Evolutionary conservation across 2,113 vertebrate genomes (phyloP).

Genomic region (Nothoprocta pentlandii): DNA sequence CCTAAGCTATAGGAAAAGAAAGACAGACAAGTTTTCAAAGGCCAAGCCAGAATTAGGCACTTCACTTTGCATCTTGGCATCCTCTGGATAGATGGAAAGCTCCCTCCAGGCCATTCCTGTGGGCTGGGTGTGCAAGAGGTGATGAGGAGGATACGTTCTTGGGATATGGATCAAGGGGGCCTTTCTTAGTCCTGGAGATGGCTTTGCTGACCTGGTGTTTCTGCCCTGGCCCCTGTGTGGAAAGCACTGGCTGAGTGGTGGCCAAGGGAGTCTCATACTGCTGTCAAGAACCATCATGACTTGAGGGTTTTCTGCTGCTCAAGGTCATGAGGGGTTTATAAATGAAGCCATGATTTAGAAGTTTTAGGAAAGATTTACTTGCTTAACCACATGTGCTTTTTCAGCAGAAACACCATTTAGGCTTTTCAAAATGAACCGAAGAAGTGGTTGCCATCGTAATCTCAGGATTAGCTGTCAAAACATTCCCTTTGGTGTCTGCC

Average conservation of each 20-base stretch:
- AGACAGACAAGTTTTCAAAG: neutral
- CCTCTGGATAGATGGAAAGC: neutral
- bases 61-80: neutral
- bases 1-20: neutral
- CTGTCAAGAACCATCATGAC: neutral
- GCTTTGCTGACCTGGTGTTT: neutral
- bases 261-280: neutral
- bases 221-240: neutral
- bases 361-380: neutral
- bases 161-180: neutral
- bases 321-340: neutral
- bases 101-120: neutral
- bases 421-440: neutral
- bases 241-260: neutral
- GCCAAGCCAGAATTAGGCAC: neutral
- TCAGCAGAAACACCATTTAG: neutral
- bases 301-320: neutral
- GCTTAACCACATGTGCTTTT: neutral
- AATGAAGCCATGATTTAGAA: neutral
- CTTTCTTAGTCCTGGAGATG: neutral
- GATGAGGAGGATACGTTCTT: neutral
- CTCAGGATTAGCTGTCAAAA: constrained; percentile 13
- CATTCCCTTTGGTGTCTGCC: neutral
- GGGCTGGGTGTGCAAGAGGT: rapidly evolving
- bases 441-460: neutral